Evolutionary conservation across 2,797 vertebrate species (phyloP).

Genomic region (Hippocampus kuda): DNA sequence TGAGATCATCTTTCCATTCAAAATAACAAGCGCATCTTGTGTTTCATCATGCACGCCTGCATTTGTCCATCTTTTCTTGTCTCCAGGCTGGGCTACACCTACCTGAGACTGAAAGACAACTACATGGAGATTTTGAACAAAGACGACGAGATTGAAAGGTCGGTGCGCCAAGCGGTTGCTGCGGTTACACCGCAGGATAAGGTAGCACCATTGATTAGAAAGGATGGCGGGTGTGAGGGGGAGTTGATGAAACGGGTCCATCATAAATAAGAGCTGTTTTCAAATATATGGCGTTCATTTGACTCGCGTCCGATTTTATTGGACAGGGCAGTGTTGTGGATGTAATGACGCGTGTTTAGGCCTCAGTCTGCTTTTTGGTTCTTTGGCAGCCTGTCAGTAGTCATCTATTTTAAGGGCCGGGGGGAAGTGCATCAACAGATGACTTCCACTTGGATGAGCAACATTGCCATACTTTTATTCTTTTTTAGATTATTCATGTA

Average conservation of each 20-base stretch:
- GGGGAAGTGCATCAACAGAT: too few species aligned
- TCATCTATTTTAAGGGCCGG: too few species aligned
- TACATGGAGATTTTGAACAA: conserved; percentile 94
- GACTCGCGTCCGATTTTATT: neutral
- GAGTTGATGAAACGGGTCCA: conserved; percentile 11
- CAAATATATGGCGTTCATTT: neutral
- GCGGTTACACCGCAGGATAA: conserved; percentile 22
- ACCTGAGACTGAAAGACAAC: conserved; percentile 86
- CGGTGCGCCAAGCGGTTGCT: conserved; percentile 33
- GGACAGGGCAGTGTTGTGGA: too few species aligned
- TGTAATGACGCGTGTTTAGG: too few species aligned
- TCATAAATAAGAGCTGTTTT: conserved; percentile 12
- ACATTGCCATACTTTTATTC: too few species aligned
- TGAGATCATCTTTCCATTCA: neutral
- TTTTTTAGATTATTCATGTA: too few species aligned
- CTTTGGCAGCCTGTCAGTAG: too few species aligned
- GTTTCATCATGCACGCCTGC: neutral
- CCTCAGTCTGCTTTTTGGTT: too few species aligned
- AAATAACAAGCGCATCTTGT: neutral
- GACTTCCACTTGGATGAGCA: too few species aligned
- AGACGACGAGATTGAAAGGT: conserved; percentile 88
- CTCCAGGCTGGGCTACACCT: conserved; percentile 88
- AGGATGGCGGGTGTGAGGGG: conserved; percentile 8
- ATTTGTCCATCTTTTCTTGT: conserved; percentile 10
- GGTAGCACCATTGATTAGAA: conserved; percentile 11